Evolutionary conservation across 2,797 vertebrate genomes (phyloP), one percentile per base, ranked within the genome.

Genomic region (Onychomys arenicola): DNA sequence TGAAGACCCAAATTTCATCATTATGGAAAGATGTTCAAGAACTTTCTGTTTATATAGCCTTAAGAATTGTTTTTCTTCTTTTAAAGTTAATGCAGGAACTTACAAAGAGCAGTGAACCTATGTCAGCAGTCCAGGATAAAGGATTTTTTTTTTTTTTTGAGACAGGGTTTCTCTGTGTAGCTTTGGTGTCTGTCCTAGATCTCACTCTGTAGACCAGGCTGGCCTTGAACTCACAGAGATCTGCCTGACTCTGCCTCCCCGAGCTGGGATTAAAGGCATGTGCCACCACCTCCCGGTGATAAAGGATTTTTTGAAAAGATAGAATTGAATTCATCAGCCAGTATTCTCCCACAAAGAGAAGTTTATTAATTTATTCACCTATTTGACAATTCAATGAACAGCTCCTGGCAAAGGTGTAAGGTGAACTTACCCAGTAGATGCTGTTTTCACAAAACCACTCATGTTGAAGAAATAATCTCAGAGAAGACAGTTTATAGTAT

Each of bases 31-130:
- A 65, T 84, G 59, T 89, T 93, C 27, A 82, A 80, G 67, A 84
- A 73, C 75, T 88, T 94, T 85, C 65, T n/a, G 11, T 80, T 95
- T 59, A 92, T 65, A 71, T 71, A 82, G 37, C 34, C 16, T 57
- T 59, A 3, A 43, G 34, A 73, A 55, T 80, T 46, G 84, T 78
- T 80, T 49, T 65, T 69, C 71, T 90, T 7, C 37, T 75, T 43
- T 81, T 90, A 37, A 90, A 90, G 81, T 96, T 88, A 94, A 73
- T 89, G 32, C 6, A 77, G 73, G 12, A 73, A 67, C 77, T 92
- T 93, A 87, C 52, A 65, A 76, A 81, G 69, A 80, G 10, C 21
- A 78, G 76, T 49, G 77, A 96, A 86, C 61, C 83, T 81, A 46
- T 27, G 37, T 85, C 34, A 94, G 11, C 43, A 21, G 77, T 52